Base-by-base conservation (phyloP, 1,140 invertebrate genomes). In the Dinoponera quadriceps region DNA sequence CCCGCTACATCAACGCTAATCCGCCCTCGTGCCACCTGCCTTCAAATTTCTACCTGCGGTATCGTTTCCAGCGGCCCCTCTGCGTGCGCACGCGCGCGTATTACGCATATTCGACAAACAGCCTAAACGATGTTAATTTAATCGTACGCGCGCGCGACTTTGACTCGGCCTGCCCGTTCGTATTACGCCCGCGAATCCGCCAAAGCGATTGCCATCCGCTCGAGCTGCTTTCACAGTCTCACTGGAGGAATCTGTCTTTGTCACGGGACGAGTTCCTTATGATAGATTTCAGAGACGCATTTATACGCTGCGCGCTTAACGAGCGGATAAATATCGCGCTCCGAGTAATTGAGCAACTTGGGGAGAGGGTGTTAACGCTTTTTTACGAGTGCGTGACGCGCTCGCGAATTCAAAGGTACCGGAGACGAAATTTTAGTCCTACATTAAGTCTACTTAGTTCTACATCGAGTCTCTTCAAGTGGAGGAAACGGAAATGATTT, bases 101-200 rank as follows among this genome's bases (percentile, higher is more conserved):
- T 74, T 48, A 69, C 80, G 75, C 65, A 80, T 80, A 71, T 68
- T 63, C 81, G 71, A 68, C 69, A 54, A 63, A 83, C 84, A 77
- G 82, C 62, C 74, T 83, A 83, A 83, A 83, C 82, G 74, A 83
- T 83, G 82, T 83, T 77, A 77, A 77, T 78, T 51, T 63, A 77
- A 80, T 83, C 82, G 71, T 81, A 88, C 69, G 81, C 65, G 59
- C 38, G 81, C 38, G 81, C 69, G 62, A 83, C 73, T 83, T 83
- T 78, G 60, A 63, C 49, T 82, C 72, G 81, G 81, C 49, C n/a
- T 49, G 38, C 48, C 44, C 22, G 74, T 22, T 83, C 33, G 60
- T 83, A 66, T 80, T 75, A 75, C 73, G 29, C 27, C 27, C 49
- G 44, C 73, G 44, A 80, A 77, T 78, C 5, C 27, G 27, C 27